Evolutionary conservation across 1,140 invertebrate genomes (phyloP).

Genomic region (Arctopsyche grandis): DNA sequence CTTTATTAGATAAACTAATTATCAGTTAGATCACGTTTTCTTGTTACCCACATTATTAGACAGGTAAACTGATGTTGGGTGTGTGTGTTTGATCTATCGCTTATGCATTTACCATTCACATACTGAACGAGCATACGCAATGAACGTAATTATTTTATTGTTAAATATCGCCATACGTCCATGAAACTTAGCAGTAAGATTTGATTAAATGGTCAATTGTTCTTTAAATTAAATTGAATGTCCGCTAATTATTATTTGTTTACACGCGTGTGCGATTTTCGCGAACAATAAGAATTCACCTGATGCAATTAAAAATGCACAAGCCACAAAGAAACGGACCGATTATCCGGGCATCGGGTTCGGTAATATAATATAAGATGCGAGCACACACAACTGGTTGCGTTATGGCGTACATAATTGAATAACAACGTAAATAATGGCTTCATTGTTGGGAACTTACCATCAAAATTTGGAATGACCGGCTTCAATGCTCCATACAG

Average conservation of each 20-base stretch:
- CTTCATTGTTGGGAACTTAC: conserved; percentile 34
- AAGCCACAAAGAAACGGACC: background rate
- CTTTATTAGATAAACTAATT: no score
- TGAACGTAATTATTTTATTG: no score
- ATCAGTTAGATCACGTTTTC: no score
- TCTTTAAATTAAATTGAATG: background rate
- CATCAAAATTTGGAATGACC: background rate
- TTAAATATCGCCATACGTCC: background rate
- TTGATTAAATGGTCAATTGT: conserved; percentile 1
- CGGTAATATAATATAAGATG: background rate
- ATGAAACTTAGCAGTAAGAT: background rate
- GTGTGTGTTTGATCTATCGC: no score
- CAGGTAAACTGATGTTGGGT: no score
- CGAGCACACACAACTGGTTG: no score
- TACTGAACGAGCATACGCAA: no score
- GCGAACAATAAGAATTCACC: background rate
- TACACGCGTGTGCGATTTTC: background rate
- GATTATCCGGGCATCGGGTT: background rate
- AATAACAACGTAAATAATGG: conserved; percentile 20
- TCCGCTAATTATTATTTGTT: conserved; percentile 3
- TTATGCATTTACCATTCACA: no score
- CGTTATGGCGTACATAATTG: background rate
- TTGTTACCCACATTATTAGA: no score
- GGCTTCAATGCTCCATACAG: background rate
- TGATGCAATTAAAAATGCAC: background rate